phyloP scores from a whole-genome alignment of 2,888 invertebrate genomes.

The Ariolimax columbianus region DNA sequence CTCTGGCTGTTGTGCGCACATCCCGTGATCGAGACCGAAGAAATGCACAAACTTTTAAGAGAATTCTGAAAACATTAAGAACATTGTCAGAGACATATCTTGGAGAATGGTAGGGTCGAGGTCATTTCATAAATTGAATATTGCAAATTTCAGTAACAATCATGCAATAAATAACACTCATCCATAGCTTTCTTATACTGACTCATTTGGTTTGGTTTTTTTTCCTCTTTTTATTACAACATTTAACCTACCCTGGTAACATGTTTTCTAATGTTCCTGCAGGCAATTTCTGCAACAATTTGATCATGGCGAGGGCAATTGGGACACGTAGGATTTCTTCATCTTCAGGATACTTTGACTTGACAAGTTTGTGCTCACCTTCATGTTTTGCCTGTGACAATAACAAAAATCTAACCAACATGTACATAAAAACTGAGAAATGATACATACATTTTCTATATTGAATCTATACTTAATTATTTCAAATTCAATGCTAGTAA shows the following conservation, averaged over 20 bases:
- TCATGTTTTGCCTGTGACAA: slow-evolving; percentile 71
- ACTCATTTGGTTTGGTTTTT: not conserved
- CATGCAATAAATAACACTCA: too few relatives aligned
- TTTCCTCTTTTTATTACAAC: not conserved
- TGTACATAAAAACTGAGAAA: too few relatives aligned
- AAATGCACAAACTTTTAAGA: slow-evolving; percentile 89
- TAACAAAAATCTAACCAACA: not conserved
- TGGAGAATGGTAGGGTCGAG: too few relatives aligned
- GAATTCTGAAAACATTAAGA: slow-evolving; percentile 66
- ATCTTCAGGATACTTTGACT: slow-evolving; percentile 78
- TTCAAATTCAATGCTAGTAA: too few relatives aligned
- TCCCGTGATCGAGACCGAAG: slow-evolving; percentile 92
- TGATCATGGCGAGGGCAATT: slow-evolving; percentile 93
- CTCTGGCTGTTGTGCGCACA: slow-evolving; percentile 89
- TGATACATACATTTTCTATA: too few relatives aligned
- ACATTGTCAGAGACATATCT: too few relatives aligned
- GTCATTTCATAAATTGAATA: too few relatives aligned
- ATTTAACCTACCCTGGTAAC: slow-evolving; percentile 86
- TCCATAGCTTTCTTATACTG: too few relatives aligned
- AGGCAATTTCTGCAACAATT: slow-evolving; percentile 92
- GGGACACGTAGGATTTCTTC: slow-evolving; percentile 94
- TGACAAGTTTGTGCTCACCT: slow-evolving; percentile 74
- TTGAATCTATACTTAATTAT: too few relatives aligned
- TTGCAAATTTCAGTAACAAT: too few relatives aligned
- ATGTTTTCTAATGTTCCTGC: slow-evolving; percentile 86